Percentiles rank a stretch among this genome's conserved stretches.
Conservation (phyloP, 1,140 invertebrate genomes). For the Pseudomyrmex gracilis region DNA sequence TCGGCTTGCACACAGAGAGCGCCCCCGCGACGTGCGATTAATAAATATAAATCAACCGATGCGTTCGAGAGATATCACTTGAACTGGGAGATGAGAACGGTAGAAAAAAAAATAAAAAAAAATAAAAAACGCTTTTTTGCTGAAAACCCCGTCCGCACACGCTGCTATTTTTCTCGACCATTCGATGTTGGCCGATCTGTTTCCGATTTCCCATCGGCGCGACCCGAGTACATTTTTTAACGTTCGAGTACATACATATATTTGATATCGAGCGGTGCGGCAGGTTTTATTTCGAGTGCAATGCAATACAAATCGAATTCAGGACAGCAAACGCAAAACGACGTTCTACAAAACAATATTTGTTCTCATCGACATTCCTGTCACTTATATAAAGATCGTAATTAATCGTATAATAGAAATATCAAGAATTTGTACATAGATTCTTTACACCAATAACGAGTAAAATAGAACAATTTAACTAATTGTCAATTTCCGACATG, state of each 20-base stretch:
- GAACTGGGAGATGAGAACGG: too few species aligned
- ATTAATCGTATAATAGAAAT: too few species aligned
- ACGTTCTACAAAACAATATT: not conserved
- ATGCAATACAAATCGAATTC: constrained; percentile 12
- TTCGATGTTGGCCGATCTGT: not conserved
- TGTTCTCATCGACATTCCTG: not conserved
- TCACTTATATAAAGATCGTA: not conserved
- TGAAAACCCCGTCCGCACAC: not conserved
- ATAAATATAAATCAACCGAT: constrained; percentile 43
- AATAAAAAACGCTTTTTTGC: constrained; percentile 19
- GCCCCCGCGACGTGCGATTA: constrained; percentile 17
- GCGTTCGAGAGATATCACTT: not conserved
- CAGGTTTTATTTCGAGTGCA: constrained; percentile 13
- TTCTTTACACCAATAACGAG: too few species aligned
- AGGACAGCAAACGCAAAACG: not conserved
- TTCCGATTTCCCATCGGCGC: constrained; percentile 32
- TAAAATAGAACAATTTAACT: too few species aligned
- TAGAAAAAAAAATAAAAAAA: too few species aligned
- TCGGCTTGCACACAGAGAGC: constrained; percentile 6
- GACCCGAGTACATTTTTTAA: constrained; percentile 11
- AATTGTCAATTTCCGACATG: too few species aligned
- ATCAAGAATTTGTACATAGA: too few species aligned
- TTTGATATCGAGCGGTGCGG: not conserved
- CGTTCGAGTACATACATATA: not conserved
- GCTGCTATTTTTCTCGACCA: constrained; percentile 16